These are phyloP conservation scores for Prietella phreatophila DNA, from an alignment of 2,113 vertebrate species.

Conservation along the genomic window DNA sequence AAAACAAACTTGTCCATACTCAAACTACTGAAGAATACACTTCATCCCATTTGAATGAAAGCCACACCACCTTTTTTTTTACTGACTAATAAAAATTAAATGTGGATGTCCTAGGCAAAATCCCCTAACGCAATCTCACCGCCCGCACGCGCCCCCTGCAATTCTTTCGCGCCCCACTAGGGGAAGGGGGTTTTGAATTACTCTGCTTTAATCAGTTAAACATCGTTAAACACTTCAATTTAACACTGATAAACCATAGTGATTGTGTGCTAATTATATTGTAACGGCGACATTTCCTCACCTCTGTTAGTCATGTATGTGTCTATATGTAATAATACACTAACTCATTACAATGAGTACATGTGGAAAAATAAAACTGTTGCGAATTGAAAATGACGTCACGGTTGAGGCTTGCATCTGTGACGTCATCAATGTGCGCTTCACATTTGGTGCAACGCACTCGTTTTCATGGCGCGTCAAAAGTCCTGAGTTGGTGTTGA, in stretches of 20 bases:
- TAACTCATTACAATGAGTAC: neutral
- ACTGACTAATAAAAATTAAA: neutral
- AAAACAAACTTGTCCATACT: neutral
- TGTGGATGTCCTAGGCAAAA: neutral
- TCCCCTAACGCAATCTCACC: neutral
- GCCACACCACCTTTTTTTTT: neutral
- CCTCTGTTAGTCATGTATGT: neutral
- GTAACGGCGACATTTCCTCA: neutral
- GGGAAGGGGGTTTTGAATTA: neutral
- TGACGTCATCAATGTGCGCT: conserved; percentile 10
- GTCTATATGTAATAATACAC: neutral
- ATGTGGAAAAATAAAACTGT: neutral
- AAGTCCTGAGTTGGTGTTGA: conserved; percentile 1
- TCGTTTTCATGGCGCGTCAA: conserved; percentile 31
- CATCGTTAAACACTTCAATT: neutral
- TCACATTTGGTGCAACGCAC: neutral
- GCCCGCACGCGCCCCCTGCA: neutral
- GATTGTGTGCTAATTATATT: neutral
- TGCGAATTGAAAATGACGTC: neutral
- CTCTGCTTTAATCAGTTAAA: neutral
- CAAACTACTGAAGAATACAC: neutral
- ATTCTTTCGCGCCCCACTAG: neutral
- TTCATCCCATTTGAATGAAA: neutral
- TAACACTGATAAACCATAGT: neutral
- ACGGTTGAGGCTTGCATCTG: neutral